Evolutionary conservation across 2,888 invertebrate genomes (phyloP).

Genomic region (Zonitis immaculata): DNA sequence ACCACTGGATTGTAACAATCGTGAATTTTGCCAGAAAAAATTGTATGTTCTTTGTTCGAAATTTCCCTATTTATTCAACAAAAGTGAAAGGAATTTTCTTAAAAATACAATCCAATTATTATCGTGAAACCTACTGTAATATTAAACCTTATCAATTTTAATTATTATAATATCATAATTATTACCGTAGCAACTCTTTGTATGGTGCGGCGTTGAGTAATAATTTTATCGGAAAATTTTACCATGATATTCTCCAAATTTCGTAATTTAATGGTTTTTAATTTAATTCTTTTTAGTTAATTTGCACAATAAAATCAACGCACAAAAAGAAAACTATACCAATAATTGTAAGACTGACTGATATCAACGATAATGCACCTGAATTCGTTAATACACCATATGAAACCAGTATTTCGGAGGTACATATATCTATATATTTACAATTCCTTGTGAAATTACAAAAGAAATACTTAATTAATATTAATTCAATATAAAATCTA

Average conservation of each 20-base stretch:
- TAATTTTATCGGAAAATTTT: neutral
- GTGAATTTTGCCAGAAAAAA: neutral
- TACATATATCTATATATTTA: slow-evolving; percentile 47
- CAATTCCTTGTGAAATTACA: no score
- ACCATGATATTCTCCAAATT: neutral
- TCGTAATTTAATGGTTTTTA: neutral
- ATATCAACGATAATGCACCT: slow-evolving; percentile 87
- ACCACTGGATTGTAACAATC: no score
- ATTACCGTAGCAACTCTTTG: no score
- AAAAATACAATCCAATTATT: neutral
- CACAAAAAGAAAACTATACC: slow-evolving; percentile 81
- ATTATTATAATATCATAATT: no score
- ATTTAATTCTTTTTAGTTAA: slow-evolving; percentile 58
- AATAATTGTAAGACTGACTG: slow-evolving; percentile 83
- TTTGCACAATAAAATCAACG: slow-evolving; percentile 74
- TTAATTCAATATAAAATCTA: no score
- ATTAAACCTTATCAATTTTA: no score
- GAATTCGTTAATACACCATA: slow-evolving; percentile 80
- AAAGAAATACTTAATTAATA: no score
- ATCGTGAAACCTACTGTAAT: neutral
- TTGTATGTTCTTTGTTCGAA: neutral
- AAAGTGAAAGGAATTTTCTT: neutral
- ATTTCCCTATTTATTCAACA: neutral
- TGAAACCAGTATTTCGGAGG: slow-evolving; percentile 80
- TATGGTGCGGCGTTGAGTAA: no score